phyloP scores from a whole-genome alignment of 2,888 invertebrate species.

The Eristalis intricaria region DNA sequence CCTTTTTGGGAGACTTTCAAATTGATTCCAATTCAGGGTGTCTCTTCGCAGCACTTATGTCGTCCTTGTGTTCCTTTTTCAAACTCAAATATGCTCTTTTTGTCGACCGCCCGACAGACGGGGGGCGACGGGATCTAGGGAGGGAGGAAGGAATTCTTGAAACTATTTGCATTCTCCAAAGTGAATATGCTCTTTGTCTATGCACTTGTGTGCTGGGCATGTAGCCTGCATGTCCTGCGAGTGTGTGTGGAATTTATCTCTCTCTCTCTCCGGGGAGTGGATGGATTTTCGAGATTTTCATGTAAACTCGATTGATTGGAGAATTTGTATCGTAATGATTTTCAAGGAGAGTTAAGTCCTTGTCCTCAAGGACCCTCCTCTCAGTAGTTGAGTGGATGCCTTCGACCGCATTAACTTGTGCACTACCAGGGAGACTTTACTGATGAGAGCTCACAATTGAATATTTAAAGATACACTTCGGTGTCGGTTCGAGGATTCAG shows the following conservation, averaged over 20 bases:
- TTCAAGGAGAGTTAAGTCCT: conserved; percentile 26
- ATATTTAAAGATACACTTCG: conserved; percentile 35
- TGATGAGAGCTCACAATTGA: conserved; percentile 21
- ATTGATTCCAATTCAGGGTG: conserved; percentile 62
- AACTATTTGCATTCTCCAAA: conserved; percentile 55
- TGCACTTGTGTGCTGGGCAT: not conserved
- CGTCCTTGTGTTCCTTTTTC: conserved; percentile 17
- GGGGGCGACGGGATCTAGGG: not conserved
- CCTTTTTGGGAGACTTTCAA: conserved; percentile 45
- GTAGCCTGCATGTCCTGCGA: not conserved
- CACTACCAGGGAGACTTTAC: conserved; percentile 6
- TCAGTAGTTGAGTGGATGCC: not conserved
- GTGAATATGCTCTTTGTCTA: conserved; percentile 36
- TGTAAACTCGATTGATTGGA: conserved; percentile 52
- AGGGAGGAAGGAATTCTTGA: conserved; percentile 24
- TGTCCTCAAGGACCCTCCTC: not conserved
- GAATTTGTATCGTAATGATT: conserved; percentile 58
- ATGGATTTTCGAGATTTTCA: conserved; percentile 43
- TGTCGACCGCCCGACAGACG: not conserved
- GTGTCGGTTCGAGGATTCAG: not conserved
- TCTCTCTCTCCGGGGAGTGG: not conserved
- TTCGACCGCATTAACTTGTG: conserved; percentile 4
- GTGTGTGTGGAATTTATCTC: conserved; percentile 13
- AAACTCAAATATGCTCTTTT: conserved; percentile 49
- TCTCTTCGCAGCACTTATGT: conserved; percentile 45